phyloP scores from a whole-genome alignment of 1,140 invertebrate species.

The Drosophila auraria region DNA sequence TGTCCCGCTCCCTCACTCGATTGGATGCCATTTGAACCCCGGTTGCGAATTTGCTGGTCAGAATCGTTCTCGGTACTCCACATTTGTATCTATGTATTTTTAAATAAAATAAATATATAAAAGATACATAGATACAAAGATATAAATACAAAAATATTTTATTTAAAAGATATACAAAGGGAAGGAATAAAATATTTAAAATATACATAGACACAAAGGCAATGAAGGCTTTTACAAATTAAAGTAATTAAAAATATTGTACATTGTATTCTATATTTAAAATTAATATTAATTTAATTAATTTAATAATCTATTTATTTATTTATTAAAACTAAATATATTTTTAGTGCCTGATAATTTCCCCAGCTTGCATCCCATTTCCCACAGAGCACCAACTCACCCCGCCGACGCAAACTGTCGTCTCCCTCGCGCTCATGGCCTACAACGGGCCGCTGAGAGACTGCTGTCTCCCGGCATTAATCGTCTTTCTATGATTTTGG shows the following conservation, averaged over 20 bases:
- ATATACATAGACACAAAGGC: too few species aligned
- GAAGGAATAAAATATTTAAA: too few species aligned
- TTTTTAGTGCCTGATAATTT: neutral
- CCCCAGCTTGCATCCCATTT: constrained; percentile 26
- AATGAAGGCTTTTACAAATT: too few species aligned
- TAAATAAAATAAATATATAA: neutral
- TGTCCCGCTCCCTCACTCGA: constrained; percentile 52
- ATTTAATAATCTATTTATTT: too few species aligned
- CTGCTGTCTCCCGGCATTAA: constrained; percentile 56
- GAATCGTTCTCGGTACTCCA: constrained; percentile 4
- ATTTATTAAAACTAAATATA: neutral
- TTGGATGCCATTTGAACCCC: constrained; percentile 12
- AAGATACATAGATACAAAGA: too few species aligned
- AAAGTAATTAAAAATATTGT: neutral
- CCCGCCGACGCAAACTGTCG: neutral
- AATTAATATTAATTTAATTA: too few species aligned
- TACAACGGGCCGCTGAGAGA: constrained; percentile 9
- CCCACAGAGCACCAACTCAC: constrained; percentile 15
- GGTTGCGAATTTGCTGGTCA: constrained; percentile 46
- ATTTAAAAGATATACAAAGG: too few species aligned
- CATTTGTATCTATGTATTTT: neutral
- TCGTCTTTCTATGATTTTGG: constrained; percentile 84
- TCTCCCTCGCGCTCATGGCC: constrained; percentile 48
- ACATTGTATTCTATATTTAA: neutral
- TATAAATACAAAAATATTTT: too few species aligned